A percentile compares a stretch with the other conserved stretches of the same genome.
Evolutionary conservation across 1,140 invertebrate species (phyloP).

Genomic region (Aradophagus sp.): DNA sequence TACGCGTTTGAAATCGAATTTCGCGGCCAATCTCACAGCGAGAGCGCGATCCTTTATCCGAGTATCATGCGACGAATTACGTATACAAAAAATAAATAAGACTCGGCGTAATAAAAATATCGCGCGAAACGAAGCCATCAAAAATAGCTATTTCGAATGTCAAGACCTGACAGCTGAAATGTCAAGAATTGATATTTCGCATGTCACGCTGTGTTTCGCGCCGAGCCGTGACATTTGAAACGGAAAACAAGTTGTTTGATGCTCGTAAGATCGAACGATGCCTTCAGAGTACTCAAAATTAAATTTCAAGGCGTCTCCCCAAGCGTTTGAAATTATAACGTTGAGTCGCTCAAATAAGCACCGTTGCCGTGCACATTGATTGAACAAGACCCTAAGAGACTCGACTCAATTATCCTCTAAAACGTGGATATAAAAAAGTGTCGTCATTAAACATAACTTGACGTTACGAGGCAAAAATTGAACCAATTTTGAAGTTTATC

Average conservation of each 20-base stretch:
- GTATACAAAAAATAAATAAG: conserved; percentile 19
- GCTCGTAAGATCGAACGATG: conserved; percentile 17
- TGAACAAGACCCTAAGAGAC: too few species aligned
- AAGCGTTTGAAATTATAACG: conserved; percentile 7
- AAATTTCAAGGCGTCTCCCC: conserved; percentile 12
- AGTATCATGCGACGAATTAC: too few species aligned
- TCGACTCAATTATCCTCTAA: too few species aligned
- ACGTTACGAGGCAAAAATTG: too few species aligned
- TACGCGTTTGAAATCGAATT: too few species aligned
- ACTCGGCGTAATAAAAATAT: conserved; percentile 26
- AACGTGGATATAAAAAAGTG: too few species aligned
- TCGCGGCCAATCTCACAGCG: too few species aligned
- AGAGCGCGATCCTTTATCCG: too few species aligned
- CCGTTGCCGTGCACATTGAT: neutral
- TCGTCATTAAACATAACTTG: too few species aligned
- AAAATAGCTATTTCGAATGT: conserved; percentile 37
- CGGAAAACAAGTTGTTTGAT: conserved; percentile 35
- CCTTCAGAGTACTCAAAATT: conserved; percentile 20
- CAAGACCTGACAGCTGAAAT: conserved; percentile 38
- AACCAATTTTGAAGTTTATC: too few species aligned
- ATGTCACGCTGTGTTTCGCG: conserved; percentile 33
- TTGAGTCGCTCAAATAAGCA: conserved; percentile 5
- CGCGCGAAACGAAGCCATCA: conserved; percentile 28
- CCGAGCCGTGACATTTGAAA: conserved; percentile 35
- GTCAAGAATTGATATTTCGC: conserved; percentile 52